Evolutionary conservation across 2,888 invertebrate species (phyloP), one percentile per base, ranked within the genome.

Genomic region (Acheta domesticus): DNA sequence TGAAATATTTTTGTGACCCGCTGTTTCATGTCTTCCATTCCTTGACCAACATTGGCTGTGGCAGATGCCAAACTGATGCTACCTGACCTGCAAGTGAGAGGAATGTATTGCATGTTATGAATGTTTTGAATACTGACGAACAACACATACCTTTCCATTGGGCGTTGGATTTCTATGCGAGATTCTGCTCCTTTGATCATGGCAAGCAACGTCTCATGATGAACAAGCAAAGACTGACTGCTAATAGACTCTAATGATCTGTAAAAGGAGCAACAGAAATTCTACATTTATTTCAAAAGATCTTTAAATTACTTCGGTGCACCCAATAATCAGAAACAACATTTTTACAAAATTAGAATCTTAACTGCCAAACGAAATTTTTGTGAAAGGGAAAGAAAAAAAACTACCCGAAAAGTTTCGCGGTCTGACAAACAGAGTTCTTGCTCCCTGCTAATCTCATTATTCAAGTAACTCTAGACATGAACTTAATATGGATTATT

Each of bases 1-100:
- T 87, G 87, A 82, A 91, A 91, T 82, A 91, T 90, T 83, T 91
- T 91, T 81, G 89, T 89, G 84, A 91, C 88, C 83, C 89, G 87
- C 83, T 90, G 89, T 77, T 89, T 88, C 87, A 91, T 89, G 79
- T 91, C 91, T 84, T 91, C 91, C 74, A 91, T 89, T 12, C 89
- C 89, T 83, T 89, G 89, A 49, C 89, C 89, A 77, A 88, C 86
- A 81, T 87, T 87, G 14, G 86, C 86, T 0, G 87, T 85, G 2
- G 87, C 86, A 82, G 86, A 84, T 19, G 87, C 86, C 14, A 87
- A 81, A 1, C 86, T 86, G 12, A 87, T 82, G 16, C 86, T 85
- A 20, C 81, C 79, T 8, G 82, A 82, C 75, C 82, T 83, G 78
- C 23, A 78, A 14, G 12, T 36, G 36, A 21, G 36, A 73, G 19